Conservation (phyloP, 2,797 vertebrate species). For the Poeciliopsis gracilis region DNA sequence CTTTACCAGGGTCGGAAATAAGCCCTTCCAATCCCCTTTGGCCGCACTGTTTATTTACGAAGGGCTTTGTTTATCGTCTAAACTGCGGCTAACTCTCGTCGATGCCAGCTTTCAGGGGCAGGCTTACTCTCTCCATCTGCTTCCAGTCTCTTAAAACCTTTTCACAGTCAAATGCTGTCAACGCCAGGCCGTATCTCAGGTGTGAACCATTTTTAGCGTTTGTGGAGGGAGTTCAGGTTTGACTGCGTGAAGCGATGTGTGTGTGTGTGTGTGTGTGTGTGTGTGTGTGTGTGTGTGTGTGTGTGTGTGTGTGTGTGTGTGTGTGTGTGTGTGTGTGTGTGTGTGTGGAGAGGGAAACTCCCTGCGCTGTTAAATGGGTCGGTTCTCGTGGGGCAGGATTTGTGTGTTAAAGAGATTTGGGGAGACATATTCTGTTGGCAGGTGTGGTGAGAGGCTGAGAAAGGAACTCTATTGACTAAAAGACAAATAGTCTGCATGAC, state of each 20-base stretch:
- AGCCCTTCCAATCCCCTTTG: conserved; percentile 46
- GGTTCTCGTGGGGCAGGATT: conserved; percentile 14
- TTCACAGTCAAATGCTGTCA: background rate
- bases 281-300: no score
- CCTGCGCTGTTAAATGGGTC: conserved; percentile 44
- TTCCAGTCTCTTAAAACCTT: background rate
- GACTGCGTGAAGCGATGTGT: background rate
- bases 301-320: no score
- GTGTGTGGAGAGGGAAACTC: conserved; percentile 7
- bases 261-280: no score
- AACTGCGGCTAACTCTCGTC: background rate
- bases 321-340: no score
- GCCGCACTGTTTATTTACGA: conserved; percentile 41
- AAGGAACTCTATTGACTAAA: conserved; percentile 19
- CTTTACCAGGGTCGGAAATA: conserved; percentile 48
- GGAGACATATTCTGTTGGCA: conserved; percentile 15
- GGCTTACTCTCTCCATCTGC: background rate
- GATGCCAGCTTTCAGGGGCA: background rate
- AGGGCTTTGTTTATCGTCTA: conserved; percentile 11
- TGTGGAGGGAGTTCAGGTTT: background rate
- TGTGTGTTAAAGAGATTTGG: conserved; percentile 18
- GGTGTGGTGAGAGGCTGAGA: conserved; percentile 3
- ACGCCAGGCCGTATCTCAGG: background rate
- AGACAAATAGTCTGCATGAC: conserved; percentile 37
- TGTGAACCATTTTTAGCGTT: conserved; percentile 6